A percentile compares a stretch with the other conserved stretches of the same genome.
phyloP scores from a whole-genome alignment of 2,113 vertebrate genomes.

The Aspidoscelis tigris region DNA sequence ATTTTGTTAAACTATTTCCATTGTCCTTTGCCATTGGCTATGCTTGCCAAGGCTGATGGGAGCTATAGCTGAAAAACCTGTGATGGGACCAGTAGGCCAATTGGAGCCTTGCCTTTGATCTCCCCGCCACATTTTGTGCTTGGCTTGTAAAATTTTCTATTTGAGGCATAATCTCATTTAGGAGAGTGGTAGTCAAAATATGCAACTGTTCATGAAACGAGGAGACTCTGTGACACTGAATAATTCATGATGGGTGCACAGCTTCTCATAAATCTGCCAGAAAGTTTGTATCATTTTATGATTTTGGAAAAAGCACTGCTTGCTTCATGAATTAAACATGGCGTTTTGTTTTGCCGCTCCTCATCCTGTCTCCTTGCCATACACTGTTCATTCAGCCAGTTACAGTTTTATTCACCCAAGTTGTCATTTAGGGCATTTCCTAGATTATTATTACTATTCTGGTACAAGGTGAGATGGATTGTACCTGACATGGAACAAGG shows the following conservation, averaged over 20 bases:
- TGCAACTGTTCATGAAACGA: slow-evolving; percentile 15
- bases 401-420: not conserved
- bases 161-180: not conserved
- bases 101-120: too few species aligned
- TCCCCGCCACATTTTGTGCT: not conserved
- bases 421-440: not conserved
- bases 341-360: not conserved
- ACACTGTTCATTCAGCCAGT: not conserved
- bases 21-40: too few species aligned
- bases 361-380: not conserved
- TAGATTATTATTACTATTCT: too few species aligned
- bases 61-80: too few species aligned
- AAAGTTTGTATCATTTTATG: slow-evolving; percentile 1
- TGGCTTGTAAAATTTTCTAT: not conserved
- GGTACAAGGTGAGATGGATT: too few species aligned
- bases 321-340: not conserved
- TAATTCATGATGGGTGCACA: slow-evolving; percentile 24
- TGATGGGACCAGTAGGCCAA: too few species aligned
- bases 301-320: slow-evolving; percentile 1
- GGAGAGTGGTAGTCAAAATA: not conserved
- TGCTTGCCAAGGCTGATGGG: too few species aligned
- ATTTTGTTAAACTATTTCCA: too few species aligned
- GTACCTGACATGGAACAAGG: too few species aligned
- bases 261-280: slow-evolving; percentile 26
- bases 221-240: slow-evolving; percentile 7